Evolutionary conservation across 2,797 vertebrate genomes (phyloP), one percentile per base, ranked within the genome.

Genomic region (Sebastes reedi): DNA sequence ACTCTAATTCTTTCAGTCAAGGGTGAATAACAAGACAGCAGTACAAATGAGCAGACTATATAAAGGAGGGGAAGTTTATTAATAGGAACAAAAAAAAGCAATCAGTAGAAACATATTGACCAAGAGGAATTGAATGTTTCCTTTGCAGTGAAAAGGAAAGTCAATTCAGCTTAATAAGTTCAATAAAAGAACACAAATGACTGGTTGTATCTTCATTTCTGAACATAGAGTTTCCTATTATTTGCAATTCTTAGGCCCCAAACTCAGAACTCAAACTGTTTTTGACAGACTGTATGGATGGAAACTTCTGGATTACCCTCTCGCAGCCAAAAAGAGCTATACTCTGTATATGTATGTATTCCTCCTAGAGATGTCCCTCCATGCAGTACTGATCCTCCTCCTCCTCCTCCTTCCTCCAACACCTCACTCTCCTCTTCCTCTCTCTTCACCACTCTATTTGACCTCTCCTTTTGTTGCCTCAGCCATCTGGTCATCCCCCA

Each of bases 401-500:
- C 56, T 50, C 36, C 13, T 67, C 61, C 64, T 70, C 68, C 39
- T 14, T 67, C 59, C 66, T 70, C 67, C 77, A 73, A 27, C n/a
- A 46, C 76, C 73, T 80, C 39, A 11, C 79, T 27, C 25, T 80
- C 74, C 74, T 67, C 72, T 82, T 87, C 74, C 72, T 79, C 74
- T 12, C 42, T 72, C 75, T 79, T 90, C 86, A 65, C 82, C 77
- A 75, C 87, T 88, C 82, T 84, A 82, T 92, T 85, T 93, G 89
- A 93, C 92, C 91, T 92, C 89, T 92, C 87, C 89, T 90, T 91
- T 92, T 91, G 91, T 89, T 70, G 75, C 85, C 83, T 79, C 76
- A 67, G 89, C 93, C 95, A 95, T 95, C 94, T 96, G 94, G 90
- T 91, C 91, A 83, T 89, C 92, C 91, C 93, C 93, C 88, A 89